A percentile compares a stretch with the other conserved stretches of the same genome.
These are phyloP conservation scores for Platichthys flesus DNA, from an alignment of 2,113 vertebrate genomes.

Conservation along the genomic window DNA sequence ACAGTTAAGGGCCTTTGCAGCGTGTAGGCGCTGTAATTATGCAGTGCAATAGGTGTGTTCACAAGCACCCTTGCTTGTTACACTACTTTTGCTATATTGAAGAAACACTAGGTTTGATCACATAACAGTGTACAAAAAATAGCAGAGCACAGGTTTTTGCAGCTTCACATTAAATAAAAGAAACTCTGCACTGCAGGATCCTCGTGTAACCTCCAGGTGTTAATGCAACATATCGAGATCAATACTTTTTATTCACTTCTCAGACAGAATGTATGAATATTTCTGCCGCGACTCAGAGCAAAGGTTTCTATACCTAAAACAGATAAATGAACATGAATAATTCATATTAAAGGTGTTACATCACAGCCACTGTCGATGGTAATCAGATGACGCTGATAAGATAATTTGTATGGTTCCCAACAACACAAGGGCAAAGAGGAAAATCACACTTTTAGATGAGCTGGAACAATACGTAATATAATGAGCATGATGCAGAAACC, in stretches of 20 bases:
- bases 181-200: neutral
- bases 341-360: conserved; percentile 65
- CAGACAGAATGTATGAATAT: conserved; percentile 26
- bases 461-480: conserved; percentile 67
- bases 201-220: conserved; percentile 1
- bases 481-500: conserved; percentile 72
- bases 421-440: conserved; percentile 72
- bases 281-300: conserved; percentile 41
- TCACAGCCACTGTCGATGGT: conserved; percentile 70
- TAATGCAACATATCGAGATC: neutral
- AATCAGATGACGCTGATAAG: conserved; percentile 72
- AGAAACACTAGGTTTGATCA: conserved; percentile 8
- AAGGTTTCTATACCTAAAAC: conserved; percentile 61
- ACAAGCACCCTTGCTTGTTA: conserved; percentile 39
- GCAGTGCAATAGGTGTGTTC: conserved; percentile 33
- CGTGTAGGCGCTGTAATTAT: conserved; percentile 54
- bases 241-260: conserved; percentile 13
- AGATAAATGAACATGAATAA: conserved; percentile 77
- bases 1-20: conserved; percentile 53
- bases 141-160: too few species aligned
- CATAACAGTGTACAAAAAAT: neutral
- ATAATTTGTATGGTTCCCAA: conserved; percentile 68
- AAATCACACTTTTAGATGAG: conserved; percentile 74
- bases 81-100: neutral
- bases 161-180: neutral